A percentile compares a stretch with the other conserved stretches of the same genome.
These are phyloP conservation scores for Ptychodera flava DNA, from an alignment of 35 echinoderm and acorn worm species.

Conservation along the genomic window DNA sequence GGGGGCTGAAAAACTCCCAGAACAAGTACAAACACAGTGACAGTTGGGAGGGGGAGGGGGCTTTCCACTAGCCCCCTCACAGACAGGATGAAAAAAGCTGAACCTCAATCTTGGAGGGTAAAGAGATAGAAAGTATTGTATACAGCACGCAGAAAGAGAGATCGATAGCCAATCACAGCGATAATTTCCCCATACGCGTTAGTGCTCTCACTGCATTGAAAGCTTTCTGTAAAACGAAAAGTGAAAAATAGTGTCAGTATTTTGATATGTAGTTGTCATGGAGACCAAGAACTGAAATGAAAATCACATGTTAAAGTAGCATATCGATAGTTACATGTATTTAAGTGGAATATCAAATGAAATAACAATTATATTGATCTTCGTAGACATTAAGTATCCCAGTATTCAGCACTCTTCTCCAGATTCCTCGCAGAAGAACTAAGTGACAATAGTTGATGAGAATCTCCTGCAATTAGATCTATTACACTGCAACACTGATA, in stretches of 20 bases:
- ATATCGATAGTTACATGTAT: too few species aligned
- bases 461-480: too few species aligned
- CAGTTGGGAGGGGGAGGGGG: not conserved
- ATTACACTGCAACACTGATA: too few species aligned
- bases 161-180: not conserved
- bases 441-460: too few species aligned
- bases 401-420: too few species aligned
- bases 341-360: too few species aligned
- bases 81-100: not conserved
- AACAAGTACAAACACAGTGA: not conserved
- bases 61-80: not conserved
- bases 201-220: not conserved
- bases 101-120: not conserved
- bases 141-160: not conserved
- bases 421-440: too few species aligned
- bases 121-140: not conserved
- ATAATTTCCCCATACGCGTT: not conserved
- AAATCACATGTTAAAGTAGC: too few species aligned
- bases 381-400: too few species aligned
- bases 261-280: too few species aligned
- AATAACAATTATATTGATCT: too few species aligned
- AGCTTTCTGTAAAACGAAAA: not conserved
- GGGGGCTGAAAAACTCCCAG: not conserved
- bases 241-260: not conserved
- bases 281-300: too few species aligned